Evolutionary conservation across 2,888 invertebrate species (phyloP).

Genomic region (Dryomyza anilis): DNA sequence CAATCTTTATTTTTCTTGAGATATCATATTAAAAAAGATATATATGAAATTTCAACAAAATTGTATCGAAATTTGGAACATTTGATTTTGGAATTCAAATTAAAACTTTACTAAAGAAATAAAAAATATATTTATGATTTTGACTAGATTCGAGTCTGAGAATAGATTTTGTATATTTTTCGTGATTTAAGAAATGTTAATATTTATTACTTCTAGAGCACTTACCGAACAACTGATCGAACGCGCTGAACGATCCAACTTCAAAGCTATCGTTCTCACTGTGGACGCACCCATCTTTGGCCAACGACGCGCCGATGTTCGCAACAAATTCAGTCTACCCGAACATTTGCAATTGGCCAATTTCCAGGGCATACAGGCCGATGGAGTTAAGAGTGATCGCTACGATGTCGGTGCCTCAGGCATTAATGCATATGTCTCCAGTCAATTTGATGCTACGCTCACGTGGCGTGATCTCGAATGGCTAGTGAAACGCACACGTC

Average conservation of each 20-base stretch:
- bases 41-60: too few relatives aligned
- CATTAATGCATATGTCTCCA: conserved; percentile 76
- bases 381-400: conserved; percentile 48
- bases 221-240: conserved; percentile 74
- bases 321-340: conserved; percentile 84
- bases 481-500: conserved; percentile 76
- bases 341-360: conserved; percentile 82
- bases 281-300: conserved; percentile 91
- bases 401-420: conserved; percentile 65
- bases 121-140: too few relatives aligned
- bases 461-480: conserved; percentile 88
- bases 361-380: conserved; percentile 67
- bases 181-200: neutral
- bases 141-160: too few relatives aligned
- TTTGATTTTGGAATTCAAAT: too few relatives aligned
- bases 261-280: conserved; percentile 83
- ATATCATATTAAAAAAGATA: too few relatives aligned
- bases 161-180: too few relatives aligned
- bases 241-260: conserved; percentile 83
- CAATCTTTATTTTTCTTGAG: too few relatives aligned
- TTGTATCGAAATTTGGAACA: too few relatives aligned
- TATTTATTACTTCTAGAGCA: conserved; percentile 52
- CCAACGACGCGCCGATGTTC: conserved; percentile 77
- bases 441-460: conserved; percentile 78
- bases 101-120: too few relatives aligned